A percentile compares a stretch with the other conserved stretches of the same genome.
These are phyloP conservation scores for Phycodurus eques DNA, from an alignment of 2,113 vertebrate genomes.

Conservation along the genomic window DNA sequence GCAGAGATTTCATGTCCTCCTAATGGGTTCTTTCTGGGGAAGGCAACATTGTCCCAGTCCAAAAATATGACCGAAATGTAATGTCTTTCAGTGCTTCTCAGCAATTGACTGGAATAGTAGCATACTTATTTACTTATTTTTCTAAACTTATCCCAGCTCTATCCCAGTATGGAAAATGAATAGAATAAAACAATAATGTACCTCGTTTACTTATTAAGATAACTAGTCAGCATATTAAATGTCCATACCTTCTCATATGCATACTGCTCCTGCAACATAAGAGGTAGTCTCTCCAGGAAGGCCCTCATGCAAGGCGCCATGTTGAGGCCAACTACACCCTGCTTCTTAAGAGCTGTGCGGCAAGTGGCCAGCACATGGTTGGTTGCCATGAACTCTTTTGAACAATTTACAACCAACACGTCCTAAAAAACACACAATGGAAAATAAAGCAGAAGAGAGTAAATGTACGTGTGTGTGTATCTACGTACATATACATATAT, in stretches of 20 bases:
- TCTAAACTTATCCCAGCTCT: neutral
- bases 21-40: too few species aligned
- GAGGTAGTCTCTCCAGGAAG: constrained; percentile 89
- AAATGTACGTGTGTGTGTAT: too few species aligned
- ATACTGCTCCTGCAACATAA: constrained; percentile 98
- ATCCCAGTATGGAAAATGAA: neutral
- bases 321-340: constrained; percentile 89
- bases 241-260: constrained; percentile 88
- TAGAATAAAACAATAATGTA: neutral
- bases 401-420: constrained; percentile 91
- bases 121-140: neutral
- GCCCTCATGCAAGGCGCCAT: constrained; percentile 96
- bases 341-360: constrained; percentile 88
- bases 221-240: neutral
- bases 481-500: too few species aligned
- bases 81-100: too few species aligned
- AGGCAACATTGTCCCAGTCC: too few species aligned
- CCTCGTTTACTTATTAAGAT: neutral
- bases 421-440: constrained; percentile 72
- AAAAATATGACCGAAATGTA: too few species aligned
- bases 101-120: too few species aligned
- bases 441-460: neutral
- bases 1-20: too few species aligned
- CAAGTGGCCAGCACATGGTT: constrained; percentile 92
- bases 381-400: constrained; percentile 83